Base-by-base conservation (phyloP, 2,113 vertebrate species). In the Catharus fuscescens region DNA sequence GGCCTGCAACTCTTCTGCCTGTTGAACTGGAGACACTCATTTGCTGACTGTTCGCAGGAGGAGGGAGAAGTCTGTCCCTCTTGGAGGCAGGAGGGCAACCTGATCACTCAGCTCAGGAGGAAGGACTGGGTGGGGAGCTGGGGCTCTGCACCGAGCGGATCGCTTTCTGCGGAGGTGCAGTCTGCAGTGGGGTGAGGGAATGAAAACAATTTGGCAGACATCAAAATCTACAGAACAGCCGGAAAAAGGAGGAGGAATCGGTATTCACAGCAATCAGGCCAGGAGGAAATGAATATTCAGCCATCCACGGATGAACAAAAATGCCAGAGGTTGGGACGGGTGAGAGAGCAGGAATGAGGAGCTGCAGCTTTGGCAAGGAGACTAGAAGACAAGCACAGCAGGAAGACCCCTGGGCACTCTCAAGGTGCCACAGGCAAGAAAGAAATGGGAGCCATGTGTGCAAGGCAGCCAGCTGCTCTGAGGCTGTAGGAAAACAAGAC, bases 241-340 rank as follows among this genome's bases (percentile, higher is more conserved):
- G 94, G 92, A 95, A 96, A 94, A 96, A 97, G 96, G 93, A 96
- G 95, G 93, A 96, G 90, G 92, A 97, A 96, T 95, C 92, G 94
- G 94, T 95, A 97, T 95, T 95, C 79, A 82, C 90, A 94, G 94
- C 88, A 90, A 93, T 83, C 85, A 88, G 88, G 90, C 93, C 94
- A 94, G 88, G 90, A 93, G 92, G 95, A 96, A 96, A 96, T 96
- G 90, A 93, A 96, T 95, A 96, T 93, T 93, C 95, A 96, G 89
- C 94, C 88, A 94, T 96, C 69, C 85, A 83, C 40, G 18, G 79
- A 97, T 83, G 94, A 95, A 76, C 85, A 96, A 93, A 95, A 96
- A 94, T 85, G 92, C 93, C 92, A 95, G 94, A 95, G 95, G 94
- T 95, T 95, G 90, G 87, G 90, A 93, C 44, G 94, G 92, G 92